Conservation (phyloP, 35 echinoderm and acorn worm species). For the Heliocidaris erythrogramma region DNA sequence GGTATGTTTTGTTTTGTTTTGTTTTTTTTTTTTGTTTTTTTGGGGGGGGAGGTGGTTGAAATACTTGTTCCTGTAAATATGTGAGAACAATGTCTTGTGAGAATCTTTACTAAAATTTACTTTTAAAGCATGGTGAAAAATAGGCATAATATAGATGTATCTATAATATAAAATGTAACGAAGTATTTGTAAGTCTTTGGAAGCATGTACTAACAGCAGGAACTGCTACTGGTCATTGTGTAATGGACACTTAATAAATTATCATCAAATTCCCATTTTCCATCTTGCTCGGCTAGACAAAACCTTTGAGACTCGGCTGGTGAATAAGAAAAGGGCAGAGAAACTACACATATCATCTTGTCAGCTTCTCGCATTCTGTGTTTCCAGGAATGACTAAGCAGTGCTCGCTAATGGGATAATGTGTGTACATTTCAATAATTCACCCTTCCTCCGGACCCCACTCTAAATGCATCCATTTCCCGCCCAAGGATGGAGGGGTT, state of each 20-base stretch:
- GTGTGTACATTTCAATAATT: slow-evolving; percentile 53
- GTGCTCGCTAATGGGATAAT: slow-evolving; percentile 48
- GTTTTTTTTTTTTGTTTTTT: no score
- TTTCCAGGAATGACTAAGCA: slow-evolving; percentile 48
- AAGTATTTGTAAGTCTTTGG: neutral
- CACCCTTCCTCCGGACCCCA: slow-evolving; percentile 34
- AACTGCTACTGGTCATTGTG: neutral
- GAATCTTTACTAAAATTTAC: no score
- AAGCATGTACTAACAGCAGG: neutral
- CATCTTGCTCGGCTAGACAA: neutral
- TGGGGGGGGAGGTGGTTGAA: no score
- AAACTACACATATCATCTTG: slow-evolving; percentile 44
- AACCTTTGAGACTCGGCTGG: neutral
- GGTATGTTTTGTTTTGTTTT: no score
- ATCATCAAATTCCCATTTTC: neutral
- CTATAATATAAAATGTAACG: no score
- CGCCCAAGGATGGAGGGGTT: slow-evolving; percentile 37
- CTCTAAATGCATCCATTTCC: slow-evolving; percentile 44
- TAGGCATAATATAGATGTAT: no score
- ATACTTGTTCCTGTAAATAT: no score
- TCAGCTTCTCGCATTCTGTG: slow-evolving; percentile 22
- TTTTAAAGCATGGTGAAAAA: no score
- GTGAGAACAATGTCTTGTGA: no score
- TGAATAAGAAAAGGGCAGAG: neutral
- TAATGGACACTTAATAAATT: neutral